Evolutionary conservation across 2,113 vertebrate genomes (phyloP).

Genomic region (Eurypyga helias): DNA sequence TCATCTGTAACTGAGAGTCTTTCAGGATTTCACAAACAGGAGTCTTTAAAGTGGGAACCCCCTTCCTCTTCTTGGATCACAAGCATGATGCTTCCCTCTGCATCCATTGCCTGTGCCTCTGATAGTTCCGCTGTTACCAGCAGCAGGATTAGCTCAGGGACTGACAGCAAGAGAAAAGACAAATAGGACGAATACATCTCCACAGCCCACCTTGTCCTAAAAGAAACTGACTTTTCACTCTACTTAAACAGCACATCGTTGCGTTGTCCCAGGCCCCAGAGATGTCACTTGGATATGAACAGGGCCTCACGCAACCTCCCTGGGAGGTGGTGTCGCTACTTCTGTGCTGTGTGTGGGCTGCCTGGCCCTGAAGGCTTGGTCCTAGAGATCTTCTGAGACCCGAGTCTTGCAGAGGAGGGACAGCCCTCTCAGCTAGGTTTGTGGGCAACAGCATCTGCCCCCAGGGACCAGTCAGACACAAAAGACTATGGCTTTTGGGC

Average conservation of each 20-base stretch:
- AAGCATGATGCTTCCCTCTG: neutral
- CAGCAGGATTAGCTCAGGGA: neutral
- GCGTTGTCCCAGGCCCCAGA: neutral
- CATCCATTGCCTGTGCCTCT: neutral
- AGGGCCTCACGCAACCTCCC: neutral
- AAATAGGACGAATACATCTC: neutral
- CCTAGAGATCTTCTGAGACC: neutral
- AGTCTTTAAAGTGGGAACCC: neutral
- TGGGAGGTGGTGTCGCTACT: accelerated
- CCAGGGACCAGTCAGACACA: neutral
- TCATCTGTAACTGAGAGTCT: neutral
- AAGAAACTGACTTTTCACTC: neutral
- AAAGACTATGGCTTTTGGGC: neutral
- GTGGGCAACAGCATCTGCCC: neutral
- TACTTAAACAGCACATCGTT: neutral
- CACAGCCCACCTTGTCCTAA: neutral
- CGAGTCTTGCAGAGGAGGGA: neutral
- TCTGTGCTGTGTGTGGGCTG: neutral
- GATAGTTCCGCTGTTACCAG: neutral
- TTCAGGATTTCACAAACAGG: neutral
- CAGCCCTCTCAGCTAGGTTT: neutral
- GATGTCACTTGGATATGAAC: neutral
- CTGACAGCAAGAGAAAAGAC: neutral
- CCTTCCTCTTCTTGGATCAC: neutral
- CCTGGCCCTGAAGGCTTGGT: neutral